phyloP scores from a whole-genome alignment of 2,888 invertebrate species.

The Callyntrura guangdongensis region DNA sequence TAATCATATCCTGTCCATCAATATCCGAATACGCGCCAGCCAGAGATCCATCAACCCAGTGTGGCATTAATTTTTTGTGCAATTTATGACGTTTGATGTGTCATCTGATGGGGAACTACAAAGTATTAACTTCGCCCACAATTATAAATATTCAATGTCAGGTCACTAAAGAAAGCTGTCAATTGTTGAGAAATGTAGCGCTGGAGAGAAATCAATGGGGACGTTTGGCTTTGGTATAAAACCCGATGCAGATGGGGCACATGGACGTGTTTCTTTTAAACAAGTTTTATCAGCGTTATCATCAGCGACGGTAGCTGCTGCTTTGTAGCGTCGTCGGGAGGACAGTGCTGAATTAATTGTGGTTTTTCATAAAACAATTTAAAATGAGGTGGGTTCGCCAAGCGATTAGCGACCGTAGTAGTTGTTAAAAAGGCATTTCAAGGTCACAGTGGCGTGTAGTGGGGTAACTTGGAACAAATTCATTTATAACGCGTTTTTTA shows the following conservation, averaged over 20 bases:
- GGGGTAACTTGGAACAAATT: conserved; percentile 29
- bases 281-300: conserved; percentile 61
- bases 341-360: conserved; percentile 53
- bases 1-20: too few species aligned
- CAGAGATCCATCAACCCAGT: too few species aligned
- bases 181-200: not conserved
- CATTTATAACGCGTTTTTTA: too few species aligned
- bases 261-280: not conserved
- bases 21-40: too few species aligned
- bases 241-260: not conserved
- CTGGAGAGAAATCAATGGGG: too few species aligned
- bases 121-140: too few species aligned
- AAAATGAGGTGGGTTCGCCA: conserved; percentile 49
- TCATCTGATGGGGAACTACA: too few species aligned
- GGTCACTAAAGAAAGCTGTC: conserved; percentile 1
- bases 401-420: not conserved
- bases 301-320: conserved; percentile 63
- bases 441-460: not conserved
- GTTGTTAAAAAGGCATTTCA: not conserved
- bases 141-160: conserved; percentile 52
- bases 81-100: too few species aligned
- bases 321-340: conserved; percentile 65
- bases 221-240: not conserved
- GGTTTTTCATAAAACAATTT: not conserved
- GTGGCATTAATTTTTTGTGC: too few species aligned